These are phyloP conservation scores for Eleutherodactylus coqui DNA, from an alignment of 2,797 vertebrate species.

Conservation along the genomic window DNA sequence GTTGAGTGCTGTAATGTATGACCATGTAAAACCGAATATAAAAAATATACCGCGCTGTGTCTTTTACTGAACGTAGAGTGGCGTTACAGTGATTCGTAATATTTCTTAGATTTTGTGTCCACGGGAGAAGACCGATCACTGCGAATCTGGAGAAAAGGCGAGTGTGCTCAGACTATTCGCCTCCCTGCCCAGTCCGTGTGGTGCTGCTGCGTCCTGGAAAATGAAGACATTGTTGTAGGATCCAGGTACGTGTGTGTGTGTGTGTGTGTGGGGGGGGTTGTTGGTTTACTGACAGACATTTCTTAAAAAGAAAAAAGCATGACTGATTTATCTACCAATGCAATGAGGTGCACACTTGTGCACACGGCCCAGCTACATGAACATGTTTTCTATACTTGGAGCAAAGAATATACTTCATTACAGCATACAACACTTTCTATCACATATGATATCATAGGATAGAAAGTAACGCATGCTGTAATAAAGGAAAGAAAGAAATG, in stretches of 20 bases:
- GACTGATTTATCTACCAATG: too few species aligned
- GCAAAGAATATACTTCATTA: too few species aligned
- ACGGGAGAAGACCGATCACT: constrained; percentile 93
- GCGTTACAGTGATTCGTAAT: background rate
- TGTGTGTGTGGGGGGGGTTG: too few species aligned
- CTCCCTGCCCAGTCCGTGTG: constrained; percentile 95
- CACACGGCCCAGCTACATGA: too few species aligned
- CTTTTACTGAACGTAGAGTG: background rate
- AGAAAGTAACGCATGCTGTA: too few species aligned
- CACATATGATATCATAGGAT: too few species aligned
- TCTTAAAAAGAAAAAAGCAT: too few species aligned
- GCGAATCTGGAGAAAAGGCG: constrained; percentile 90
- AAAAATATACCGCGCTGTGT: background rate
- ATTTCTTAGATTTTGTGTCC: constrained; percentile 89
- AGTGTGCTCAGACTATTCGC: constrained; percentile 92
- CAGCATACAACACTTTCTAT: too few species aligned
- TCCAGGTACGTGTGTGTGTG: too few species aligned
- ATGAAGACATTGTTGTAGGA: constrained; percentile 91
- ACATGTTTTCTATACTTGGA: too few species aligned
- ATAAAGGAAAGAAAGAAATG: too few species aligned
- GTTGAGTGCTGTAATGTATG: background rate
- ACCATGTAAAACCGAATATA: background rate
- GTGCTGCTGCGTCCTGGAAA: constrained; percentile 93
- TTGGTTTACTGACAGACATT: background rate
- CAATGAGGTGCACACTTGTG: too few species aligned